Evolutionary conservation across 1,140 invertebrate species (phyloP).

Genomic region (Eurosta solidaginis): DNA sequence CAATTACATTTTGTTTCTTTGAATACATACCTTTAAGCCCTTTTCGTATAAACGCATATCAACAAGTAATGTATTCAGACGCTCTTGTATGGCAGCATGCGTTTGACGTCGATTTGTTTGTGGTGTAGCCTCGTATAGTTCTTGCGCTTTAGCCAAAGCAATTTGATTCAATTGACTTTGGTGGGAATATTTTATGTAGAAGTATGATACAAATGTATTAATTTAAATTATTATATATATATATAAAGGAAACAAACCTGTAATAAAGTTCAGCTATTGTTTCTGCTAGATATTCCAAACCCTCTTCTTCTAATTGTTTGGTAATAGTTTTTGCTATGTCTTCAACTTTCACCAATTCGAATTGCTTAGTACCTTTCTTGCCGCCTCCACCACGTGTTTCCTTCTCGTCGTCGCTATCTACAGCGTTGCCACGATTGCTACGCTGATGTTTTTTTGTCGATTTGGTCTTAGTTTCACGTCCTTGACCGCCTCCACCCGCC

Average conservation of each 20-base stretch:
- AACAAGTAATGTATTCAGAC: conserved; percentile 73
- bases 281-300: conserved; percentile 68
- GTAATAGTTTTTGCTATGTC: conserved; percentile 73
- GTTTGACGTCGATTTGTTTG: conserved; percentile 75
- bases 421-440: conserved; percentile 63
- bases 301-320: conserved; percentile 68
- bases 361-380: conserved; percentile 37
- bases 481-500: conserved; percentile 87
- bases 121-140: conserved; percentile 72
- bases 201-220: neutral
- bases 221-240: neutral
- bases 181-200: neutral
- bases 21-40: conserved; percentile 70
- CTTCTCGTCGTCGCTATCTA: conserved; percentile 68
- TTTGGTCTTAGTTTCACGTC: conserved; percentile 94
- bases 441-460: conserved; percentile 80
- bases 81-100: conserved; percentile 80
- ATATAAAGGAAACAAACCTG: conserved; percentile 61
- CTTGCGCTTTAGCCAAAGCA: conserved; percentile 68
- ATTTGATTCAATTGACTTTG: conserved; percentile 59
- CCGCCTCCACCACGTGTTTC: conserved; percentile 28
- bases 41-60: conserved; percentile 87
- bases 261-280: conserved; percentile 67
- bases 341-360: conserved; percentile 63
- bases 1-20: too few relatives aligned